phyloP scores from a whole-genome alignment of 2,797 vertebrate genomes.

The Thunnus albacares region DNA sequence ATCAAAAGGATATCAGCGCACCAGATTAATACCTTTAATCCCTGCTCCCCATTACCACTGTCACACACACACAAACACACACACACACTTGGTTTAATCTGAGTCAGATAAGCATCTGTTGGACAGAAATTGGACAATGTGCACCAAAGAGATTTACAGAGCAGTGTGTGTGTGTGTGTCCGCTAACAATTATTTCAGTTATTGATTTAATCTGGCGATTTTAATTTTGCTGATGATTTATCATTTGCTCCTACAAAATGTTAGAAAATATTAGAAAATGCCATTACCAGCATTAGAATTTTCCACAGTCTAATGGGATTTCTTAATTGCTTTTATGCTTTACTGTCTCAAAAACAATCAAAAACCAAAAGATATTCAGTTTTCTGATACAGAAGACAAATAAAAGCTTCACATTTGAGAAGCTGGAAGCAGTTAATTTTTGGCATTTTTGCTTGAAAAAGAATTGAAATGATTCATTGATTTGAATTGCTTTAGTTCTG shows the following conservation, averaged over 20 bases:
- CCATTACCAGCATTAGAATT: too few species aligned
- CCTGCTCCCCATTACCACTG: constrained; percentile 22
- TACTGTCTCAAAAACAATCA: too few species aligned
- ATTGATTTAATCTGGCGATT: not conserved
- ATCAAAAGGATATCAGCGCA: constrained; percentile 56
- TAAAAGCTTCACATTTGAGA: too few species aligned
- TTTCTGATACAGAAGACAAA: too few species aligned
- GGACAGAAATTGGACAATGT: constrained; percentile 10
- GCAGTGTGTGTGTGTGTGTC: not conserved
- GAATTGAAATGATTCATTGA: too few species aligned
- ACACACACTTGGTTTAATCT: constrained; percentile 38
- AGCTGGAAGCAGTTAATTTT: too few species aligned
- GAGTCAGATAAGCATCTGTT: constrained; percentile 39
- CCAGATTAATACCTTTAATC: constrained; percentile 67
- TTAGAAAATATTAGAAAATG: not conserved
- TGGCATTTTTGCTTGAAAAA: too few species aligned
- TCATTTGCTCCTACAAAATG: not conserved
- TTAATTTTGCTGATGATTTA: not conserved
- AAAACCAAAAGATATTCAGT: too few species aligned
- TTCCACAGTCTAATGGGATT: too few species aligned
- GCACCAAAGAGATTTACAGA: constrained; percentile 17
- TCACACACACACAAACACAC: constrained; percentile 6
- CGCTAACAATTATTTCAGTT: not conserved
- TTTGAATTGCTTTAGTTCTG: too few species aligned
- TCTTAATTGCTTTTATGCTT: too few species aligned